Percentiles rank a stretch among this genome's conserved stretches.
These are phyloP conservation scores for Stichodactyla mertensii DNA, from an alignment of 64 coral and sea anemone species.

Conservation along the genomic window DNA sequence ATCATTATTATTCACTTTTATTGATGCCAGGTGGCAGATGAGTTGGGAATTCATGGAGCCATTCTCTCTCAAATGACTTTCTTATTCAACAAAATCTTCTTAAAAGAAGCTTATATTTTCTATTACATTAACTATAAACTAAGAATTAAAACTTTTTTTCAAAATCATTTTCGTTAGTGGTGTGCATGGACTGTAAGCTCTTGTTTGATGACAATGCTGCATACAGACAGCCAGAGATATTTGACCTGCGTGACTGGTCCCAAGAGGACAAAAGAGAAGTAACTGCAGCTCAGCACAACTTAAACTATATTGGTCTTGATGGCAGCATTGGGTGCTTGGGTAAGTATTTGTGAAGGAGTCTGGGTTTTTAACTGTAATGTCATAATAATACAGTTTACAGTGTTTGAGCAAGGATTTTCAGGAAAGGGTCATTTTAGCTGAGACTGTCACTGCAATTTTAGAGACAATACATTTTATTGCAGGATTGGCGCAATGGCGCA, in stretches of 20 bases:
- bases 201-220: constrained; percentile 96
- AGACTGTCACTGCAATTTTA: too few species aligned
- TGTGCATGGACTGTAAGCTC: constrained; percentile 95
- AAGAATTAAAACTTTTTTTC: background rate
- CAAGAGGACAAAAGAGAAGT: constrained; percentile 94
- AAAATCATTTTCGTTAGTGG: constrained; percentile 37
- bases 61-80: too few species aligned
- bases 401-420: too few species aligned
- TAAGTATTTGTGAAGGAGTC: background rate
- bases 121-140: too few species aligned
- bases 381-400: too few species aligned
- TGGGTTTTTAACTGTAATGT: too few species aligned
- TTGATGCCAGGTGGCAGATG: too few species aligned
- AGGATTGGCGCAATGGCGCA: too few species aligned
- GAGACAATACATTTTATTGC: too few species aligned
- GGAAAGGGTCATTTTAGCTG: too few species aligned
- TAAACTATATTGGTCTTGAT: constrained; percentile 98
- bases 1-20: background rate
- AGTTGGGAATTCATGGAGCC: too few species aligned
- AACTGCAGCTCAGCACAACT: constrained; percentile 64
- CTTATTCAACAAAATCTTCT: background rate
- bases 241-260: constrained; percentile 81
- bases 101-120: too few species aligned
- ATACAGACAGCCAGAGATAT: constrained; percentile 84
- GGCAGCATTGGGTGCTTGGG: constrained; percentile 96